Evolutionary conservation across 2,113 vertebrate species (phyloP), one percentile per base, ranked within the genome.

Genomic region (Phylloscopus trochilus): DNA sequence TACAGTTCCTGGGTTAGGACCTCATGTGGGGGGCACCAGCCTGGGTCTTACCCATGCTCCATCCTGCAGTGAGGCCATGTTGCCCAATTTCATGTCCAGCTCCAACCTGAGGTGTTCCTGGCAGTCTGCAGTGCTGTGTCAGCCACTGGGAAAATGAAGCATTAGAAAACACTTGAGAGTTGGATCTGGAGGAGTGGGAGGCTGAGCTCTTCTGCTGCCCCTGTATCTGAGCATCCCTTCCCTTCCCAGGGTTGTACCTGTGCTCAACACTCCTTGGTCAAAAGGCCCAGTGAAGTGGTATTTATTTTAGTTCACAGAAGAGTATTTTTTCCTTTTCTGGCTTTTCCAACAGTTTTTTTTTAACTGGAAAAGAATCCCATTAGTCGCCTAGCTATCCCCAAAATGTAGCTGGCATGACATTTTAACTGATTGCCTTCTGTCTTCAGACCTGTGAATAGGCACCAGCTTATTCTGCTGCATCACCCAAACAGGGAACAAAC

Each of bases 141-240:
- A 8, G 52, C 56, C 6, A 7, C 69, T 83, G 64, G 68, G 60
- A 35, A 51, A 67, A 26, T 15, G 13, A 47, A 52, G 39, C 3
- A 5, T 63, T 46, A 20, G 59, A 51, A 51, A 63, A 72, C 2
- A 5, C 19, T 6, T 4, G 6, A 24, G 47, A 39, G 56, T 3
- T 2, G 9, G 41, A 56, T 41, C 33, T 49, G 77, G 35, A 63
- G 41, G 43, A 59, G 10, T 8, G 28, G 39, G 62, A 69, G 56
- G 70, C 66, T 69, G 62, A 93, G 67, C 82, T 87, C 55, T 37
- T 63, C 46, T 49, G 62, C 74, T 59, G 33, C 39, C 30, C 4
- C 33, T 33, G 51, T 0, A 3, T 16, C 5, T 0, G 0, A 24
- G 16, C 24, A 15, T 37, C 33, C 33, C 55, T 69, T 91, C 1